phyloP scores from a whole-genome alignment of 2,888 invertebrate genomes.

The Melitaea athalia region DNA sequence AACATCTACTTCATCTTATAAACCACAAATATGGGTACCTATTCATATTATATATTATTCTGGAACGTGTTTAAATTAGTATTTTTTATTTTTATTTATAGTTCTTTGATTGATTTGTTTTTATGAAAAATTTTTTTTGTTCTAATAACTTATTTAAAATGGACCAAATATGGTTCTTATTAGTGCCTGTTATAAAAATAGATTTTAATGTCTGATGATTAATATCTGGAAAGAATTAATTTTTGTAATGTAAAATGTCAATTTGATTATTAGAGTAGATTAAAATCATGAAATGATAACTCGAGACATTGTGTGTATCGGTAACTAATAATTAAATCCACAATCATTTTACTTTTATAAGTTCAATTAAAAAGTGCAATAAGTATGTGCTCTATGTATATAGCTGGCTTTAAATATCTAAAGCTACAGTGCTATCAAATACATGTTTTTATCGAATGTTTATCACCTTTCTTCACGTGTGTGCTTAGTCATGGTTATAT shows the following conservation, averaged over 20 bases:
- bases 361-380: slow-evolving; percentile 32
- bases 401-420: slow-evolving; percentile 20
- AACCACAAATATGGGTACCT: slow-evolving; percentile 19
- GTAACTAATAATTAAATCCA: slow-evolving; percentile 2
- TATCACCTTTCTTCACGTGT: slow-evolving; percentile 42
- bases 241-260: slow-evolving; percentile 40
- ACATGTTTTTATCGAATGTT: slow-evolving; percentile 28
- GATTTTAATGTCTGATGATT: slow-evolving; percentile 29
- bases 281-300: slow-evolving; percentile 13
- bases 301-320: slow-evolving; percentile 17
- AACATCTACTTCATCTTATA: background rate
- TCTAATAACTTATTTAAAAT: slow-evolving; percentile 69
- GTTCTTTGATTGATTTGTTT: slow-evolving; percentile 47
- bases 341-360: slow-evolving; percentile 4
- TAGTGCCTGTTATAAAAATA: slow-evolving; percentile 42
- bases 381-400: slow-evolving; percentile 31
- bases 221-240: slow-evolving; percentile 27
- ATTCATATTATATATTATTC: slow-evolving; percentile 11
- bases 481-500: slow-evolving; percentile 45
- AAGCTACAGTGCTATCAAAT: slow-evolving; percentile 31
- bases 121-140: slow-evolving; percentile 66
- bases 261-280: slow-evolving; percentile 36
- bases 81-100: slow-evolving; percentile 25
- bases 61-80: slow-evolving; percentile 10
- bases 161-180: slow-evolving; percentile 67